phyloP scores from a whole-genome alignment of 2,888 invertebrate species.

The Caenorhabditis becei region DNA sequence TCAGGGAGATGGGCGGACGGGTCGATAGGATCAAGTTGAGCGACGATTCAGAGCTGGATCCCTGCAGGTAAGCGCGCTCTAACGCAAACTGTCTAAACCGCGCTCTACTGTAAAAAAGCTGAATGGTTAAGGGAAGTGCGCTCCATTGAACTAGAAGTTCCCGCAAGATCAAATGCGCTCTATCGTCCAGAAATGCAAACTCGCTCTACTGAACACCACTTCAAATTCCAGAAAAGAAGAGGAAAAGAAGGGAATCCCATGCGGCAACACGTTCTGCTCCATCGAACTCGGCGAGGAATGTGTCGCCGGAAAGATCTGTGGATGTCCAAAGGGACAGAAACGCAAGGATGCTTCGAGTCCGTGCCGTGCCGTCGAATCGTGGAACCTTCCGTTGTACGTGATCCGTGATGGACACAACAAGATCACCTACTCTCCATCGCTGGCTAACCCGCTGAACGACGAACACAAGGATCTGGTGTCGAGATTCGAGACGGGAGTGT shows the following conservation, averaged over 20 bases:
- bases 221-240: conserved; percentile 54
- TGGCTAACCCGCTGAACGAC: conserved; percentile 68
- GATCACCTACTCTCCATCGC: conserved; percentile 67
- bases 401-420: conserved; percentile 69
- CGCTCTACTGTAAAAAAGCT: too few relatives aligned
- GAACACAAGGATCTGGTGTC: conserved; percentile 66
- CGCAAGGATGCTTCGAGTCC: conserved; percentile 66
- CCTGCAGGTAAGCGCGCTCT: too few relatives aligned
- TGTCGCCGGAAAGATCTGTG: conserved; percentile 76
- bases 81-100: too few relatives aligned
- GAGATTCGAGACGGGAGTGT: conserved; percentile 71
- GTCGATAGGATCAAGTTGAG: conserved; percentile 71
- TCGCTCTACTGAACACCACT: too few relatives aligned
- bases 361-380: conserved; percentile 74
- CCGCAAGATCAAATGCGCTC: too few relatives aligned
- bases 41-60: conserved; percentile 71
- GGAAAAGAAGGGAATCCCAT: conserved; percentile 68
- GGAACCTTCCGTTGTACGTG: conserved; percentile 76
- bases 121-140: too few relatives aligned
- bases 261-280: conserved; percentile 74
- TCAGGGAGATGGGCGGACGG: conserved; percentile 62
- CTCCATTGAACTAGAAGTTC: too few relatives aligned
- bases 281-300: conserved; percentile 79
- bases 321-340: conserved; percentile 77
- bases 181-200: too few relatives aligned